Base-by-base conservation (phyloP, 2,888 invertebrate genomes). In the Caenorhabditis auriculariae region DNA sequence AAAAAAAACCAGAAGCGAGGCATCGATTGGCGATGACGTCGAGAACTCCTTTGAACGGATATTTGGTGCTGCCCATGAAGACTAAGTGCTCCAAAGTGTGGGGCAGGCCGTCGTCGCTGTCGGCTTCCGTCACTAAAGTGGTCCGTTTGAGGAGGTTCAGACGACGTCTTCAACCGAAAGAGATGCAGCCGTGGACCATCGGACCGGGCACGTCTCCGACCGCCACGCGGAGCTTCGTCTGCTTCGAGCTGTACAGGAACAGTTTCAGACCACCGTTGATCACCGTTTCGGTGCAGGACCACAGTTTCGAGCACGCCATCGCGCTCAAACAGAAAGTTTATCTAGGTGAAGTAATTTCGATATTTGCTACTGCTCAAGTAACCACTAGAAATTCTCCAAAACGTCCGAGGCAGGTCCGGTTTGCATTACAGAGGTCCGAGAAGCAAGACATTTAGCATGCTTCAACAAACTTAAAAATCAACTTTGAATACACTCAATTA, bases 61-160 rank as follows among this genome's bases (percentile, higher is more conserved):
- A 93, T 15, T 89, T 86, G 81, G 92, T 88, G 66, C 91, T 92
- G 0, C 93, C 93, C 82, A 92, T 85, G 83, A 93, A 93, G 47
- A 93, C 88, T 12, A 93, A 86, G 84, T 93, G 93, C 80, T 93
- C 93, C 82, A 93, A 84, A 0, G 93, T 93, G 81, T 93, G 93
- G 0, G 93, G 93, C 53, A 93, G 83, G 2, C 93, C 93, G 84
- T 93, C 92, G 83, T 93, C 91, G 82, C 91, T 91, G 77, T 89
- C 88, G 0, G 92, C 90, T 85, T 93, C 91, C 4, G 93, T 93
- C 7, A 90, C 92, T 92, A 80, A 46, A 83, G 66, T 7, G 17
- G 17, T 12, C 6, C 45, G 23, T 45, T 12, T 9, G 7, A 12
- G 9, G 15, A 12, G 7, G 27, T 7, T 45, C 26, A 12, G 28